Conservation (phyloP, 2,888 invertebrate species). For the Conchocele bisecta region DNA sequence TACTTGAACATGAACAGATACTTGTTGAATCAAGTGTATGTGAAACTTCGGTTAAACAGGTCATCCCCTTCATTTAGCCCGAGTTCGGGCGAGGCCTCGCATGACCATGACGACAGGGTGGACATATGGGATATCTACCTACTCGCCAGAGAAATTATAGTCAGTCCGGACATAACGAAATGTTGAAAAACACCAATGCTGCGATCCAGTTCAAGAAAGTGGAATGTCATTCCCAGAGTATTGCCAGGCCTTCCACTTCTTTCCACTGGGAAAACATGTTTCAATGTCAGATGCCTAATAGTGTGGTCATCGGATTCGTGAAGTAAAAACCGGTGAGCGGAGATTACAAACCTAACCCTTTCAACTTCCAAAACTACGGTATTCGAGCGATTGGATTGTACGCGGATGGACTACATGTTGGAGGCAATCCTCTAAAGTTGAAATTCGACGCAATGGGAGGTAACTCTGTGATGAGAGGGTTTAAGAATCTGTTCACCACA, state of each 20-base stretch:
- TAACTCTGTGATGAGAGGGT: constrained; percentile 5
- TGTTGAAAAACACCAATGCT: constrained; percentile 14
- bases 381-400: constrained; percentile 22
- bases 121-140: neutral
- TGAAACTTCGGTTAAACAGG: constrained; percentile 2
- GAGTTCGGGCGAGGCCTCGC: neutral
- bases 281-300: constrained; percentile 23
- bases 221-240: constrained; percentile 24
- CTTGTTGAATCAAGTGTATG: constrained; percentile 8
- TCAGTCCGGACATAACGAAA: constrained; percentile 32
- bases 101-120: neutral
- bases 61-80: neutral
- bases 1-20: constrained; percentile 14
- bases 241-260: constrained; percentile 4
- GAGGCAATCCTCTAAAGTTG: constrained; percentile 26
- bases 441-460: constrained; percentile 10
- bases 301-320: constrained; percentile 25
- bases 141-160: neutral
- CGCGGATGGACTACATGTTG: constrained; percentile 16
- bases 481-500: constrained; percentile 11
- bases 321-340: constrained; percentile 16
- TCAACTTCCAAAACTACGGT: constrained; percentile 25
- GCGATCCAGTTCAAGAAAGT: constrained; percentile 13
- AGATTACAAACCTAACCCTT: constrained; percentile 26
- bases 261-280: constrained; percentile 41